Base-by-base conservation (phyloP, 2,888 invertebrate genomes). In the Acanthosepion lycidas region DNA sequence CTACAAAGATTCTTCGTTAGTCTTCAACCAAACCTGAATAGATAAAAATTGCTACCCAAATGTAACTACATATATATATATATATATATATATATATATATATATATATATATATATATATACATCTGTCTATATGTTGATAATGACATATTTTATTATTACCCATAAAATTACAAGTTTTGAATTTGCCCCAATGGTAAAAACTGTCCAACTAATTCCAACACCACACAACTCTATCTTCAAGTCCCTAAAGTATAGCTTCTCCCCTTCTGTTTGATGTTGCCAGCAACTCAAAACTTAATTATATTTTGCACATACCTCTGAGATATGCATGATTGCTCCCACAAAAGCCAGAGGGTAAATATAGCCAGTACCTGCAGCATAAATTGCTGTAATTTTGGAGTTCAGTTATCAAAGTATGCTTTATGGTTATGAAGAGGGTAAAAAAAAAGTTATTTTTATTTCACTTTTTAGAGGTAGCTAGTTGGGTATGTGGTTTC, bases 211-310 rank as follows among this genome's bases (percentile, higher is more conserved):
- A 1, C 78, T 6, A 8, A 4, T n/a, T n/a, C 3, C 78, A 15
- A n/a, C 42, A 42, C n/a, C 6, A 0, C 78, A 12, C 0, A n/a
- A 33, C 8, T 8, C 12, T 78, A 33, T n/a, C n/a, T 78, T n/a
- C 8, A 28, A 15, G 8, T 78, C 78, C n/a, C n/a, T 15, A 15
- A 78, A 33, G 78, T n/a, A 78, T 5, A 33, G 78, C 78, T 78
- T 78, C 78, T 1, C 18, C 78, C 15, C 18, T 18, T 78, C 4
- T 78, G 2, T 78, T 78, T 33, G n/a, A 78, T 33, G 78, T 33
- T 78, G 78, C 78, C 78, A n/a, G 78, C 78, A 78, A 78, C 78
- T n/a, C n/a, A 78, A 78, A 78, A 78, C 23, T n/a, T 78, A n/a
- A 78, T 78, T 78, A 78, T 78, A 78, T 78, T 78, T 78, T 78